Conservation (phyloP, 2,113 vertebrate species). For the Anolis sagrei region DNA sequence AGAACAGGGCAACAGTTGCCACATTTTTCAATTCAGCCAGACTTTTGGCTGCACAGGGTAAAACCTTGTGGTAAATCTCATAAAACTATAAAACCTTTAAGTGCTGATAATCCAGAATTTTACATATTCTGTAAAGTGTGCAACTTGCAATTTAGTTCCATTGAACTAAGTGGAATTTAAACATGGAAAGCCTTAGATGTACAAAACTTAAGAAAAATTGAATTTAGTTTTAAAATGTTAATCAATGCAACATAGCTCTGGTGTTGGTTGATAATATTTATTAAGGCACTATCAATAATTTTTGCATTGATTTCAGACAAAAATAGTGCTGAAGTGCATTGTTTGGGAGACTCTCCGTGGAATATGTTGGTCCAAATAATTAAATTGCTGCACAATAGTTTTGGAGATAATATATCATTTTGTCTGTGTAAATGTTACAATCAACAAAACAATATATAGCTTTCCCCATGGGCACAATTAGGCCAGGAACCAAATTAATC, state of each 20-base stretch:
- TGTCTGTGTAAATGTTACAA: background rate
- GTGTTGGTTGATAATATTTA: background rate
- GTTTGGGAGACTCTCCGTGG: background rate
- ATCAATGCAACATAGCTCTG: background rate
- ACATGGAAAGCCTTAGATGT: background rate
- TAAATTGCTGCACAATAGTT: conserved; percentile 19
- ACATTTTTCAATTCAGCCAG: too few relatives aligned
- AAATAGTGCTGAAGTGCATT: background rate
- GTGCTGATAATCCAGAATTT: too few relatives aligned
- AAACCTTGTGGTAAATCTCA: too few relatives aligned
- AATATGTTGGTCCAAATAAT: background rate
- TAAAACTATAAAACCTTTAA: too few relatives aligned
- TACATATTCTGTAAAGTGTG: too few relatives aligned
- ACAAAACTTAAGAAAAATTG: background rate
- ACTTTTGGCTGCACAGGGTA: too few relatives aligned
- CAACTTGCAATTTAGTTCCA: too few relatives aligned
- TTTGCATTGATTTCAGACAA: background rate
- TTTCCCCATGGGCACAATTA: conserved; percentile 28
- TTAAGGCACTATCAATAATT: background rate
- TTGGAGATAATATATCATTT: background rate
- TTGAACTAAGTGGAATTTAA: background rate
- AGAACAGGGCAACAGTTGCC: too few relatives aligned
- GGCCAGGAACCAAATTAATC: conserved; percentile 43
- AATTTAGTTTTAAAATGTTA: background rate
- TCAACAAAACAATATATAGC: conserved; percentile 19